Base-by-base conservation (phyloP, 2,797 vertebrate species). In the Typhlichthys subterraneus region DNA sequence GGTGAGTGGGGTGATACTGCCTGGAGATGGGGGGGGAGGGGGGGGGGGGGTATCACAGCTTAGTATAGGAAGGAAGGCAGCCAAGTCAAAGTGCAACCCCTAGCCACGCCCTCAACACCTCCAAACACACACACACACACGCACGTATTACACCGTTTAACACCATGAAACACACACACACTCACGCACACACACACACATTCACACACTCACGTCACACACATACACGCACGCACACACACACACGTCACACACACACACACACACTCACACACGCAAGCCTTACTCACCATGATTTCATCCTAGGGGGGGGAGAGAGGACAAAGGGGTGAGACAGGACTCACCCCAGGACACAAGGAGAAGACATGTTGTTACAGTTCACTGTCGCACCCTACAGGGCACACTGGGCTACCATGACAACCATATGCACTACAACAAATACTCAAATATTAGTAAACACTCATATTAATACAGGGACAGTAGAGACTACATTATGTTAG, bases 231-330 rank as follows among this genome's bases (percentile, higher is more conserved):
- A 10, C 45, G 56, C 38, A 33, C 50, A 47, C 42, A 53, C 53
- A 45, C 62, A 66, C 59, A 38, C 51, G 15, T 23, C 23, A 47
- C 57, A 57, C 29, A 52, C 51, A 56, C 19, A 31, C 45, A 55
- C 45, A 47, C 53, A 17, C 65, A 6, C 52, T 63, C 13, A 61
- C 57, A 56, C 63, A 73, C 67, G 65, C 63, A 72, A 46, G 50
- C 60, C 75, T 86, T 89, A 98, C 97, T 99, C 92, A 99, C 97
- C 97, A 98, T 96, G 91, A 97, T 97, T 91, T 98, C 97, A 95
- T 99, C 97, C 96, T 98, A 74, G 89, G 90, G 92, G 90, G 88
- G 91, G 86, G 76, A 76, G 84, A 89, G 87, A 88, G 90, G 88
- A 73, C 8, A 51, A 59, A 65, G 33, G 63, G 7, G 48, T 54